Base-by-base conservation (phyloP, 2,888 invertebrate species). In the Ophion obscuratus region DNA sequence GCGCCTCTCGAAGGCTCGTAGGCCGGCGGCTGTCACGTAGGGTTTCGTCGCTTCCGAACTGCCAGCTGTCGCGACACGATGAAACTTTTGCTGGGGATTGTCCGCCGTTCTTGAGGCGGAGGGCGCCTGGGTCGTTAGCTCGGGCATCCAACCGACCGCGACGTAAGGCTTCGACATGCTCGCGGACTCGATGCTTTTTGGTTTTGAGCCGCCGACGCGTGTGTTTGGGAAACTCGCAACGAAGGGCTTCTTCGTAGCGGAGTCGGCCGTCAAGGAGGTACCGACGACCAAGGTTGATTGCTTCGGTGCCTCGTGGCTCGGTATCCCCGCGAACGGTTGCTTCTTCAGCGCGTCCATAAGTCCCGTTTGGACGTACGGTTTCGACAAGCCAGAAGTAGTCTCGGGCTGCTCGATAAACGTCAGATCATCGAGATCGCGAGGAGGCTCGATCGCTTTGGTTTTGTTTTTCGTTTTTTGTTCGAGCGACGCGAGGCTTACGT, bases 291-390 rank as follows among this genome's bases (percentile, higher is more conserved):
- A 10, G 10, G 64, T 81, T 74, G 64, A 36, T 57, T 68, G 57
- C 0, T 68, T 68, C 27, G 68, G 44, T 44, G 81, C 9, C 75
- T 87, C 85, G 59, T 47, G 59, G 27, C 53, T 68, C 24, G 83
- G 11, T 36, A 73, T 40, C 11, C 74, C 27, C 1, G 62, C 2
- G 40, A 86, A 84, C n/a, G 62, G 66, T 40, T 73, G 88, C 66
- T 90, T 90, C 59, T 89, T 90, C 31, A 88, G 62, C 2, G 90
- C 67, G 20, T 91, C 91, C 9, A 91, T 89, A 14, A 92, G 83
- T 36, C 92, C 91, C 10, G 91, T 90, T 71, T 92, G 92, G 0
- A 93, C 92, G 64, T 93, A 92, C 0, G 93, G 91, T 68, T 92
- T 91, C 10, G 88, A 85, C 89, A 70, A 70, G 61, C 67, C 40